Evolutionary conservation across 1,140 invertebrate species (phyloP), one percentile per base, ranked within the genome.

Genomic region (Riptortus pedestris): DNA sequence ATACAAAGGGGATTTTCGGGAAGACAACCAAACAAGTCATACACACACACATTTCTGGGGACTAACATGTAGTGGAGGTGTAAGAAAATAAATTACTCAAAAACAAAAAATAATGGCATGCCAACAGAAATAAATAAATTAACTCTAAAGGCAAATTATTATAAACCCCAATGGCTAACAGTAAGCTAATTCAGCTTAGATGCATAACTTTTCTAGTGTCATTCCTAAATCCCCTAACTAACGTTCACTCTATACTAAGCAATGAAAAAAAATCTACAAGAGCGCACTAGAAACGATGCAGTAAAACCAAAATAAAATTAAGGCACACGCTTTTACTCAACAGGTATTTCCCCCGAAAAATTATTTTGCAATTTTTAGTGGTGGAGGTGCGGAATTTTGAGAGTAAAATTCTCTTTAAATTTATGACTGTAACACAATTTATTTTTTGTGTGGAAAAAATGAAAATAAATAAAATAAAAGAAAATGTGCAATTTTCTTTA

Each of bases 141-240:
- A 5, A 27, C 22, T 20, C 38, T 7, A 24, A 45, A 33, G 24
- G 22, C 26, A 60, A 59, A 33, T 31, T 59, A 29, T 60, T 33
- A 43, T 43, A 18, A 60, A 60, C 22, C 31, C 20, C 31, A 60
- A 60, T 28, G 33, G 18, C 18, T 16, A 60, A 45, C 33, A 38
- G 12, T 38, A 43, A 26, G 38, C 59, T 24, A 12, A 51, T 9
- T 18, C 28, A 60, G 20, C 31, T 43, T 60, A 60, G 38, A 55
- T 55, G 51, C 31, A 43, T 60, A 60, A 60, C 59, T 60, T 60
- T 60, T 60, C 59, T 60, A 60, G 59, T 60, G 59, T 60, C 59
- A 33, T 45, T 45, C 51, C 24, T 26, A 2, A 27, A 55, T 24
- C 24, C 51, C 51, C 51, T 55, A 24, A 20, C 45, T 47, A 47